Conservation (phyloP, 2,888 invertebrate species). For the Xanthorhoe designata region DNA sequence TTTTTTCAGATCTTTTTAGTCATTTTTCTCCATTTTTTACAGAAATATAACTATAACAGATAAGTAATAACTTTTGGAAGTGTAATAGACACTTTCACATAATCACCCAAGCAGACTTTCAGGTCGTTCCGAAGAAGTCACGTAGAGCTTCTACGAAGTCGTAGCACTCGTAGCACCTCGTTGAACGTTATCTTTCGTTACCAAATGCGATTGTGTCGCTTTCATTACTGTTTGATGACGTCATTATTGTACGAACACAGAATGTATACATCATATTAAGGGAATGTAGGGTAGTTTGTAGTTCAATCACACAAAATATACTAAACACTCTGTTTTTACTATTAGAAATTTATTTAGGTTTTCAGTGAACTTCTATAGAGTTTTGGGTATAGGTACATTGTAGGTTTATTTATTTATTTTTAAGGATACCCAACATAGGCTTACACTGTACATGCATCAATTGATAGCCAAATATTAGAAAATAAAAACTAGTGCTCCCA, state of each 20-base stretch:
- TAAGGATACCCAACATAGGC: too few relatives aligned
- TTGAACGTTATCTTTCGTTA: slow-evolving; percentile 20
- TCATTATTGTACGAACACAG: background rate
- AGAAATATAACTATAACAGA: background rate
- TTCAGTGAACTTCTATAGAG: too few relatives aligned
- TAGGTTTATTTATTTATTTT: too few relatives aligned
- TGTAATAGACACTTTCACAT: background rate
- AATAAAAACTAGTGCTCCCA: too few relatives aligned
- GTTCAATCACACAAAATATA: background rate
- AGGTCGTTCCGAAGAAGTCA: slow-evolving; percentile 12
- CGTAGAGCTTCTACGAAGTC: slow-evolving; percentile 32
- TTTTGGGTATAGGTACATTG: too few relatives aligned
- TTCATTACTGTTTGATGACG: slow-evolving; percentile 7
- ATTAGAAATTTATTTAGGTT: background rate
- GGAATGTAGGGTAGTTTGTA: background rate
- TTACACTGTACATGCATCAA: too few relatives aligned
- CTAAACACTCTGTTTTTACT: too few relatives aligned
- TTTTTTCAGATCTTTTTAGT: too few relatives aligned
- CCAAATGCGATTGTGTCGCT: slow-evolving; percentile 12
- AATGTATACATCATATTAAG: background rate
- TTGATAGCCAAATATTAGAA: too few relatives aligned
- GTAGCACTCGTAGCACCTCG: slow-evolving; percentile 31
- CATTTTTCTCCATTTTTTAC: background rate
- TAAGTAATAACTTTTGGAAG: background rate
- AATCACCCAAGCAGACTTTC: background rate